Base-by-base conservation (phyloP, 2,113 vertebrate species). In the Cyrtonyx montezumae region DNA sequence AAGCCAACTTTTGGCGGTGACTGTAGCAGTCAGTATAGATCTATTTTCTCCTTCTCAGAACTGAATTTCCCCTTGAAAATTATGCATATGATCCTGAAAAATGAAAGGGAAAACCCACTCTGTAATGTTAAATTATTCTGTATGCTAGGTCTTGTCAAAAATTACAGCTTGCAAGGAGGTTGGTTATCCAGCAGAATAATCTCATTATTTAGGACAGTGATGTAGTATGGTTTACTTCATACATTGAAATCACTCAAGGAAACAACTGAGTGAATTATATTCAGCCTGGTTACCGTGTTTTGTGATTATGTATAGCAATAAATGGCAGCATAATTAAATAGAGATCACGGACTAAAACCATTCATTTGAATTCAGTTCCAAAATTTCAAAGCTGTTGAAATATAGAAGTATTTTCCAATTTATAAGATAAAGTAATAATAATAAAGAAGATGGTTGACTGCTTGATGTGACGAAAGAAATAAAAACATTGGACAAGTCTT, bases 171-270 rank as follows among this genome's bases (percentile, higher is more conserved):
- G 43, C 55, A 67, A 95, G 87, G 81, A 94, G 55, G 84, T 96
- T 96, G 83, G 97, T 98, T 95, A 96, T 96, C 76, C 85, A 95
- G 75, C 77, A 96, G 82, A 97, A 96, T 1, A 0, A 96, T 96
- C 94, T 96, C 81, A 90, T 97, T 97, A 97, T 95, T 86, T 87
- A 97, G 77, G 90, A 96, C 84, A 96, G 90, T 96, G 96, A 97
- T 97, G 36, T 91, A 97, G 59, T 94, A 28, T 91, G 69, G 42
- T 92, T 97, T 96, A 87, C 65, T 96, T 97, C 93, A 84, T 95
- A 92, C 62, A 53, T 84, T 42, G 62, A 96, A 96, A 92, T 76
- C 90, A 92, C 93, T 97, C 87, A 92, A 78, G 78, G 45, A 96
- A 97, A 96, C 88, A 96, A 90, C 63, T 55, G 59, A 90, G 71